Base-by-base conservation (phyloP, 2,113 vertebrate genomes). In the Corvus hawaiiensis region DNA sequence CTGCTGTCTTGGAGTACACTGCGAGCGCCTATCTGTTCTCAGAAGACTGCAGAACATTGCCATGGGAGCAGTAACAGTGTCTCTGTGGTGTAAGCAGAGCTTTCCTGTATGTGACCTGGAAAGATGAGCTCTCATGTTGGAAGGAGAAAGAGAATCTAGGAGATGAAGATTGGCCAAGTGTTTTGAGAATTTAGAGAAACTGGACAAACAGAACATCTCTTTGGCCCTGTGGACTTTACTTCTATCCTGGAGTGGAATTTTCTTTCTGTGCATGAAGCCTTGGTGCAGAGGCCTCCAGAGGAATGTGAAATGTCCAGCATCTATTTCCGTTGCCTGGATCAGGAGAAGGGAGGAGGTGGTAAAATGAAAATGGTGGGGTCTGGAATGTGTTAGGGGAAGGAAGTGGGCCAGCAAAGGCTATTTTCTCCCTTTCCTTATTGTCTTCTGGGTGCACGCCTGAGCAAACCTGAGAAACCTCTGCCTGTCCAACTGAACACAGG, bases 1-100 rank as follows among this genome's bases (percentile, higher is more conserved):
- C 92, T 94, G 95, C 95, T 96, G 76, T 71, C 51, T 75, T 90
- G 89, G 92, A 94, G 63, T 44, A 86, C 79, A 77, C 33, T 5
- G 22, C 90, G 92, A 86, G 51, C 48, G 84, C 63, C 66, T 83
- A 48, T 86, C 48, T 81, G 55, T 23, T 97, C 94, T 95, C 83
- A 81, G 18, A 97, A 86, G 94, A 28, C 48, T 54, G 16, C 30
- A 81, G 72, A 86, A 64, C 48, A 59, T 2, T 59, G 67, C 39
- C 63, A 51, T 43, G 88, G 76, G 90, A 92, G 30, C 44, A 74
- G 11, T 48, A 92, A 81, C 16, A 24, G 8, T 24, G 58, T 85
- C 71, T 85, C 85, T 76, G 10, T 1, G 8, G 81, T 58, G 30
- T 64, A 61, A 73, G 67, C 37, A 93, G 55, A 27, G 20, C n/a